phyloP scores from a whole-genome alignment of 2,797 vertebrate species.

The Anguilla obscura region DNA sequence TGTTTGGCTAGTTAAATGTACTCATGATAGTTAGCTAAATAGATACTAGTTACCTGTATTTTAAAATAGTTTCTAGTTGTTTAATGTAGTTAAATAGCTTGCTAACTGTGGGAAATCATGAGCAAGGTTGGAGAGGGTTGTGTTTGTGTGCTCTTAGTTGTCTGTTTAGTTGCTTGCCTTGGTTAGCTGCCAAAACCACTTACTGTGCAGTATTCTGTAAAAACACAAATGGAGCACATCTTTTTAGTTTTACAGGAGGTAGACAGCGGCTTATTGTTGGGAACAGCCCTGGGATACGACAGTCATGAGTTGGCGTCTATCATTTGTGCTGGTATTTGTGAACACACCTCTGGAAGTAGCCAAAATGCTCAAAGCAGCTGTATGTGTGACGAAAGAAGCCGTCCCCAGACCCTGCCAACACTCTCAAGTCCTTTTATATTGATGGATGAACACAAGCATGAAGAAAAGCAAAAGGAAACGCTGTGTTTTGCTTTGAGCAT shows the following conservation, averaged over 20 bases:
- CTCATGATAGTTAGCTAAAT: neutral
- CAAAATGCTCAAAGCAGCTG: neutral
- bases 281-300: slow-evolving; percentile 55
- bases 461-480: slow-evolving; percentile 41
- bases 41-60: neutral
- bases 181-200: neutral
- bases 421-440: neutral
- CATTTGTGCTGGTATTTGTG: slow-evolving; percentile 44
- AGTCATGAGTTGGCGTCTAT: slow-evolving; percentile 54
- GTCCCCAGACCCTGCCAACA: slow-evolving; percentile 26
- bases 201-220: neutral
- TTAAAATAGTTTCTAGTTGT: neutral
- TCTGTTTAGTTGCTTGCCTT: neutral
- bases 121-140: neutral
- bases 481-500: slow-evolving; percentile 73
- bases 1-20: neutral
- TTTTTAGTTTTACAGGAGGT: slow-evolving; percentile 57
- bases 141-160: neutral
- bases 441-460: neutral
- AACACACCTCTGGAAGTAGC: neutral
- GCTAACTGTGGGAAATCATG: neutral
- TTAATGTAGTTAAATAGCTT: neutral
- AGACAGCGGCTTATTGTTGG: slow-evolving; percentile 65
- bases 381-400: neutral
- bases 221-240: slow-evolving; percentile 24